Conservation (phyloP, 2,888 invertebrate genomes). For the Chorisops tibialis region DNA sequence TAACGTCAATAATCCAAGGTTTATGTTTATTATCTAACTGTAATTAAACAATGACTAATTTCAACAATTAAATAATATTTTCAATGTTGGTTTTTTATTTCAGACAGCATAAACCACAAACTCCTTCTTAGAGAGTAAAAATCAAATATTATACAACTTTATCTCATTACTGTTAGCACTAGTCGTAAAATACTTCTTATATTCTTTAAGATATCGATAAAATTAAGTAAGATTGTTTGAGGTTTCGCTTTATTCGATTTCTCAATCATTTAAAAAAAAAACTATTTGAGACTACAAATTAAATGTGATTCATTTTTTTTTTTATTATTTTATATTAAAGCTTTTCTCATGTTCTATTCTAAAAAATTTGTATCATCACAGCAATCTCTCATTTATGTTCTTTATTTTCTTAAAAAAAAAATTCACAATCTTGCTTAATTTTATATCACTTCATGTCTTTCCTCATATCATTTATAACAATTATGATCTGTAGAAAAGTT, state of each 20-base stretch:
- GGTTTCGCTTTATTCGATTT: neutral
- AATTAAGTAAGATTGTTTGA: neutral
- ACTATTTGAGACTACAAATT: neutral
- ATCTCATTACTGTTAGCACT: neutral
- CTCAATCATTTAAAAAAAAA: neutral
- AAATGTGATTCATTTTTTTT: neutral
- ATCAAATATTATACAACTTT: slow-evolving; percentile 13
- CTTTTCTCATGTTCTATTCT: too few relatives aligned
- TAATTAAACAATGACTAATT: too few relatives aligned
- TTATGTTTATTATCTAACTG: too few relatives aligned
- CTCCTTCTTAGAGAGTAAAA: slow-evolving; percentile 29
- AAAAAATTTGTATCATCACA: neutral
- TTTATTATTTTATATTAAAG: too few relatives aligned
- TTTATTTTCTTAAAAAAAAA: too few relatives aligned
- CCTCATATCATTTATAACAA: too few relatives aligned
- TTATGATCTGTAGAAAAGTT: too few relatives aligned
- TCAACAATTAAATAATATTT: neutral
- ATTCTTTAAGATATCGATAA: neutral
- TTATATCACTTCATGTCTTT: too few relatives aligned
- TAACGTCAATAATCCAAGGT: too few relatives aligned
- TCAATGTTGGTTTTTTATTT: slow-evolving; percentile 29
- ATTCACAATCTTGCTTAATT: too few relatives aligned
- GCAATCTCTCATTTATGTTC: neutral
- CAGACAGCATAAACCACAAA: slow-evolving; percentile 34
- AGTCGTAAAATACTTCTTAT: too few relatives aligned